phyloP scores from a whole-genome alignment of 2,888 invertebrate genomes.

The Macaria liturata region DNA sequence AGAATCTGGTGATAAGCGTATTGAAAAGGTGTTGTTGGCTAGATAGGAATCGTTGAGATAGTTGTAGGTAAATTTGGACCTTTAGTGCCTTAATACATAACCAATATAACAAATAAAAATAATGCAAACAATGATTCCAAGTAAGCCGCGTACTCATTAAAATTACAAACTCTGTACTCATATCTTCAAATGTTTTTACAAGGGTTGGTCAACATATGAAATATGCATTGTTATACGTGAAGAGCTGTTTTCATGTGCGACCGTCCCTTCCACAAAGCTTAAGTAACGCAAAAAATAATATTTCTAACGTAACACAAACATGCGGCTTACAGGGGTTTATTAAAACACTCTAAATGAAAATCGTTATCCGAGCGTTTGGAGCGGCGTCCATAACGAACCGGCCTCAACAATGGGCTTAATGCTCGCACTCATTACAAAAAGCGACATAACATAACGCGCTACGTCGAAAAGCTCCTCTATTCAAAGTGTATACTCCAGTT shows the following conservation, averaged over 20 bases:
- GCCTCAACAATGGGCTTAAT: slow-evolving; percentile 82
- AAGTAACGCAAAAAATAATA: slow-evolving; percentile 39
- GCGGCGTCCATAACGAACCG: slow-evolving; percentile 80
- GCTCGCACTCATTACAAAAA: slow-evolving; percentile 83
- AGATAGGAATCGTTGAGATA: too few relatives aligned
- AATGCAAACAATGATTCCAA: too few relatives aligned
- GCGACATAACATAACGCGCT: slow-evolving; percentile 81
- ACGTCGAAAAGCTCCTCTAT: slow-evolving; percentile 80
- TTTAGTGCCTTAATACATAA: too few relatives aligned
- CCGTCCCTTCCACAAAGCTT: slow-evolving; percentile 10
- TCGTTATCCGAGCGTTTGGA: slow-evolving; percentile 79
- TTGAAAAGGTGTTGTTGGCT: too few relatives aligned
- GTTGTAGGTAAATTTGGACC: too few relatives aligned
- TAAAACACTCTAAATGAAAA: slow-evolving; percentile 82
- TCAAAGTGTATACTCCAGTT: slow-evolving; percentile 81
- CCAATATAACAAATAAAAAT: too few relatives aligned
- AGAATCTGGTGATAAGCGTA: background rate
- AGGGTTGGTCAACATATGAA: too few relatives aligned
- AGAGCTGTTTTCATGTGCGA: slow-evolving; percentile 16
- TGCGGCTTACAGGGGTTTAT: slow-evolving; percentile 76
- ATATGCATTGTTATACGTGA: background rate
- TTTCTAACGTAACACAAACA: slow-evolving; percentile 59
- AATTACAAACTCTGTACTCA: too few relatives aligned
- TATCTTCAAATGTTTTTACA: too few relatives aligned
- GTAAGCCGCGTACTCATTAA: too few relatives aligned